A percentile compares a stretch with the other conserved stretches of the same genome.
Evolutionary conservation across 2,888 invertebrate species (phyloP).

Genomic region (Epinotia ramella): DNA sequence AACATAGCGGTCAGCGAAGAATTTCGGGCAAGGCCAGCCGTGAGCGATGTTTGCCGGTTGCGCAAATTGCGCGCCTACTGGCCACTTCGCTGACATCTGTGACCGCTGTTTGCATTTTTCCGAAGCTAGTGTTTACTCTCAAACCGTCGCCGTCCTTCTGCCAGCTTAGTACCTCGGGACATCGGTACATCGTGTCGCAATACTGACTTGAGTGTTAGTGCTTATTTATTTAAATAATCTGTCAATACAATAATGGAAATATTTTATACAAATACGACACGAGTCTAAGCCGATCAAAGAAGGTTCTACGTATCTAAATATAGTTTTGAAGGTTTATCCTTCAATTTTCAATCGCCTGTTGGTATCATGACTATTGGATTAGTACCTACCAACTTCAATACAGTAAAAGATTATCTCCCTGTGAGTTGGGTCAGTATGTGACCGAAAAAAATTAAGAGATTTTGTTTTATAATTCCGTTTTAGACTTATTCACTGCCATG

Average conservation of each 20-base stretch:
- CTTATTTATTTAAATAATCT: slow-evolving; percentile 43
- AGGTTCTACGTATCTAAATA: slow-evolving; percentile 5
- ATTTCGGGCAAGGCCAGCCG: slow-evolving; percentile 79
- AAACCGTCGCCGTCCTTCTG: slow-evolving; percentile 65
- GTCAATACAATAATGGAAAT: slow-evolving; percentile 38
- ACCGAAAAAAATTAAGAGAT: too few relatives aligned
- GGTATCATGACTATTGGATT: not conserved
- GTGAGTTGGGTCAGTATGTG: not conserved
- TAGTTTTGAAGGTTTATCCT: slow-evolving; percentile 2
- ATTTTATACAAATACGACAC: slow-evolving; percentile 35
- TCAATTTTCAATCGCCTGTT: slow-evolving; percentile 1
- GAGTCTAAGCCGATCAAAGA: slow-evolving; percentile 6
- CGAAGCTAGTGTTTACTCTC: slow-evolving; percentile 72
- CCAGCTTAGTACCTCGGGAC: slow-evolving; percentile 43
- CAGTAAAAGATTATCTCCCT: not conserved
- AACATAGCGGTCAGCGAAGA: slow-evolving; percentile 61
- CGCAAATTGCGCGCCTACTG: slow-evolving; percentile 61
- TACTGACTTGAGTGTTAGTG: slow-evolving; percentile 5
- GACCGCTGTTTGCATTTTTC: slow-evolving; percentile 64
- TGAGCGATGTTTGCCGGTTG: slow-evolving; percentile 74
- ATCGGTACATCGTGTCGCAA: slow-evolving; percentile 34
- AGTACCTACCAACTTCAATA: not conserved
- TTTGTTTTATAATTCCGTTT: not conserved
- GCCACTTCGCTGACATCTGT: slow-evolving; percentile 45
- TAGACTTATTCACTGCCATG: too few relatives aligned